phyloP scores from a whole-genome alignment of 2,888 invertebrate genomes.

The Calameuta filiformis region DNA sequence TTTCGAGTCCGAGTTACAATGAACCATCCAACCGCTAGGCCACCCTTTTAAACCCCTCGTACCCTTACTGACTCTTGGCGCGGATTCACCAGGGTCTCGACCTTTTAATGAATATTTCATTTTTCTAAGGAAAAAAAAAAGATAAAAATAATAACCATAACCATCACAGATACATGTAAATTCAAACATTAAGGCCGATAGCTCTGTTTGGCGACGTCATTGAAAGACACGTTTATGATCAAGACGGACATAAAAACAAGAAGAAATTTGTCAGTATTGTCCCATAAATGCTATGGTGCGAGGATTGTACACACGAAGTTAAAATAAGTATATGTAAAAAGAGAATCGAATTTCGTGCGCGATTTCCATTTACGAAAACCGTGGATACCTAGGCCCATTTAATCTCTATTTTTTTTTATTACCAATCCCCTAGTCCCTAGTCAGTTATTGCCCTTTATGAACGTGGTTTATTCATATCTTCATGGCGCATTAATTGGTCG shows the following conservation, averaged over 20 bases:
- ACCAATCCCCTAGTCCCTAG: background rate
- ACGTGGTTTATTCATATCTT: background rate
- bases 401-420: background rate
- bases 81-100: background rate
- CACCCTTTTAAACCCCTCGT: background rate
- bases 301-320: background rate
- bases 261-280: background rate
- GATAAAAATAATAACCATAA: background rate
- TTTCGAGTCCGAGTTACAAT: slow-evolving; percentile 19
- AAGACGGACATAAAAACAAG: background rate
- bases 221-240: background rate
- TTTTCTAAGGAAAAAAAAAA: background rate
- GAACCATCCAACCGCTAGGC: background rate
- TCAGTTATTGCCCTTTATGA: background rate
- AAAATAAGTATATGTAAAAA: background rate
- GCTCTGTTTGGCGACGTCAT: background rate
- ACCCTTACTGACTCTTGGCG: background rate
- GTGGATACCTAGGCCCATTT: background rate
- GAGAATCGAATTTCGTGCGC: background rate
- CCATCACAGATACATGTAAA: background rate
- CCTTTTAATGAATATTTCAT: background rate
- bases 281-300: background rate
- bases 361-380: background rate
- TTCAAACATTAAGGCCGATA: background rate
- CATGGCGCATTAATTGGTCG: background rate